Evolutionary conservation across 2,113 vertebrate species (phyloP), one percentile per base, ranked within the genome.

Genomic region (Nesoenas mayeri): DNA sequence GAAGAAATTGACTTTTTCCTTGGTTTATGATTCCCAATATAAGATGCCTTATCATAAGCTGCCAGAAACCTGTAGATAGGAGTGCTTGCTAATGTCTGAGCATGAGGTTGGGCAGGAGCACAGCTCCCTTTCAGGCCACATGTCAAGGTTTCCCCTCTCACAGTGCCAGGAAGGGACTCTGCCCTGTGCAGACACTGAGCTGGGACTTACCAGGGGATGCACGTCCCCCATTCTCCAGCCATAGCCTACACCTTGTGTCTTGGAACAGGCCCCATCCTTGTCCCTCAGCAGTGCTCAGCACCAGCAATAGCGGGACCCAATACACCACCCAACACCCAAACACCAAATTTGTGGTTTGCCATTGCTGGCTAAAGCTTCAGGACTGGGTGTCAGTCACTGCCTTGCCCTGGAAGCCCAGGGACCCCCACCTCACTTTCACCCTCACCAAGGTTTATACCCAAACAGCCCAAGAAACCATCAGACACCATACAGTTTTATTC

Each of bases 171-270:
- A n/a, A 9, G 56, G 22, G 51, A 1, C 8, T 12, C 38, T 5
- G 11, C 8, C 57, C 25, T 2, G 8, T 9, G 25, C 61, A 6
- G 38, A 44, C 42, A 11, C 19, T 1, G 36, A 31, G 50, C 64
- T 34, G 34, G 38, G 29, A 12, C 16, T n/a, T 1, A 15, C 11
- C 28, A 5, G 19, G 5, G 31, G 16, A 19, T 14, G 6, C 10
- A 0, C 36, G 32, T 8, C 12, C 9, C 38, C 22, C 21, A 3
- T 0, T 12, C 36, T 12, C 3, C 36, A 15, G 32, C 2, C 28
- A 2, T 6, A 18, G 9, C 44, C 25, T 7, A 1, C 10, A 7
- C 1, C 47, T 16, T 3, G 0, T 3, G 26, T 7, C 26, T n/a
- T 11, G 21, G 42, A 32, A 28, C 9, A 3, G 40, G 26, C 12